phyloP scores from a whole-genome alignment of 2,797 vertebrate genomes.

The Synaphobranchus kaupii region DNA sequence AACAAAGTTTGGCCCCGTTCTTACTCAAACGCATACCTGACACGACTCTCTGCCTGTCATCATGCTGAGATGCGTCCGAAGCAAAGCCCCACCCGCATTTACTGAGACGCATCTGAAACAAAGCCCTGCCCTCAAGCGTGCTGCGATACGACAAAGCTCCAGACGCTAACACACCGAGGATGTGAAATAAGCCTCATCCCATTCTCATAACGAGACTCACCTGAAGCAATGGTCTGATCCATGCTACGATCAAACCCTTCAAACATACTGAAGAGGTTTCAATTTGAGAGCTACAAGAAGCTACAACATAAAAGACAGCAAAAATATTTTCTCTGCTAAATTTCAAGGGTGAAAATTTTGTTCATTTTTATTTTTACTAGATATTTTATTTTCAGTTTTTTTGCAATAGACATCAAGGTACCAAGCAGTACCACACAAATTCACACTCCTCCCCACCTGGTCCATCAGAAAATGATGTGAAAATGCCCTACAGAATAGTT shows the following conservation, averaged over 20 bases:
- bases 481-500: conserved; percentile 37
- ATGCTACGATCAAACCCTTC: not conserved
- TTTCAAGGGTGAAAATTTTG: conserved; percentile 54
- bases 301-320: not conserved
- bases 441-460: conserved; percentile 12
- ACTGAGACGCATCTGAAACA: not conserved
- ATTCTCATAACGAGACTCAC: not conserved
- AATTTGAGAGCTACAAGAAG: conserved; percentile 7
- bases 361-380: conserved; percentile 45
- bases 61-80: not conserved
- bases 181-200: not conserved
- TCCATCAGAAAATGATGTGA: conserved; percentile 23
- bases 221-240: not conserved
- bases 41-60: not conserved
- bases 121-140: not conserved
- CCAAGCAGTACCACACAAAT: no score
- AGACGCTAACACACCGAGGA: no score
- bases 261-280: conserved; percentile 47
- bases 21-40: not conserved
- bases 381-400: no score
- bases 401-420: no score
- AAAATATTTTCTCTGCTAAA: conserved; percentile 52
- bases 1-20: no score
- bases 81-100: not conserved
- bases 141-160: no score